Base-by-base conservation (phyloP, 2,113 vertebrate genomes). In the Antechinus stuartii region DNA sequence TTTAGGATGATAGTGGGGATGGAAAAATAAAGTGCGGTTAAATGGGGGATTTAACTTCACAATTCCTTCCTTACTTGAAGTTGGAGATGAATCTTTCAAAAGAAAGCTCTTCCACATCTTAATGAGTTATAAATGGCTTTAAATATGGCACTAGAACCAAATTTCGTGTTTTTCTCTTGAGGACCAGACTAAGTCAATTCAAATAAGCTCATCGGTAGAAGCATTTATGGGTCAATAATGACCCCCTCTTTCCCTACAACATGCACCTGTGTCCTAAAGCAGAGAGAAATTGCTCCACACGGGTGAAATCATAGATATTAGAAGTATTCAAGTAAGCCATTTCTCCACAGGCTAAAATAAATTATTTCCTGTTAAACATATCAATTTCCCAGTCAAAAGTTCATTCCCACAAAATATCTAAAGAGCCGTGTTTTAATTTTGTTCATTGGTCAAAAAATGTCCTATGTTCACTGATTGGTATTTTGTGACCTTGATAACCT, bases 361-460 rank as follows among this genome's bases (percentile, higher is more conserved):
- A 84, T 84, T 84, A 6, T 84, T 84, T 84, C 68, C n/a, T 84
- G n/a, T 42, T 84, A 94, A 97, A 24, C 55, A 90, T 50, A 93
- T 57, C 10, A 90, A 94, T 96, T 97, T 97, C 35, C 92, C 90
- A 93, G 97, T 90, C n/a, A 89, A 61, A 91, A 53, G 30, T 94
- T 27, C 54, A 91, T 97, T 96, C 97, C 96, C 95, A 84, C 91
- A 94, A 96, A 84, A 23, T 42, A 97, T 92, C 95, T 94, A n/a
- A 84, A 96, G 93, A 95, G 97, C 95, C 49, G 93, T 96, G 91
- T n/a, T 91, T 97, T 92, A 42, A 10, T 95, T 92, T 95, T 95
- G 95, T 97, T 97, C 96, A 97, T 97, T 97, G 96, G 97, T 93
- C 90, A 84, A 90, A 97, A 97, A 98, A 96, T 97, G 96, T 96